Conservation (phyloP, 2,797 vertebrate genomes). For the Crocodylus rhombifer region DNA sequence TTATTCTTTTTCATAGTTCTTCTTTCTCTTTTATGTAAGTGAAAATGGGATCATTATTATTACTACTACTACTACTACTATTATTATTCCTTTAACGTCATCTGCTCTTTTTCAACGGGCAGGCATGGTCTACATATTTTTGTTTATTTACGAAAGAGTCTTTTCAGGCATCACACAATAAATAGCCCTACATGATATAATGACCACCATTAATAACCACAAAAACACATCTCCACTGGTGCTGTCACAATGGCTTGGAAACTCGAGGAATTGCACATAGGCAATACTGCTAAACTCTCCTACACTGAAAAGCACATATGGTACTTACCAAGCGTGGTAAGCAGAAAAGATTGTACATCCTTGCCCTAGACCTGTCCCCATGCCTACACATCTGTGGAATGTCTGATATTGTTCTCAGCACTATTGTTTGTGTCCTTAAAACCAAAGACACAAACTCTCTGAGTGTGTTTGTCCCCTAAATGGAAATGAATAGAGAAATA, state of each 20-base stretch:
- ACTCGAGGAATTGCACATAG: rapidly evolving
- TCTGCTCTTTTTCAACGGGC: background rate
- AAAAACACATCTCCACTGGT: background rate
- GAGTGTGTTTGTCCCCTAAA: rapidly evolving
- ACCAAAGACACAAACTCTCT: background rate
- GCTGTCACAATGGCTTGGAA: background rate
- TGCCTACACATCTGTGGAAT: background rate
- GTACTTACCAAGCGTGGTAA: too few species aligned
- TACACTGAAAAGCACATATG: background rate
- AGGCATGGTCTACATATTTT: background rate
- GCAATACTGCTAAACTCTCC: background rate
- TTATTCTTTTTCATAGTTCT: background rate
- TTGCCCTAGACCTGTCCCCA: background rate
- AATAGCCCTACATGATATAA: background rate
- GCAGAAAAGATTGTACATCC: rapidly evolving
- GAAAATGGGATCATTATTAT: background rate
- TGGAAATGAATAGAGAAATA: too few species aligned
- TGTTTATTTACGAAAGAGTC: rapidly evolving
- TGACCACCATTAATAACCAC: background rate
- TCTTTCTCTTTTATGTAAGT: background rate
- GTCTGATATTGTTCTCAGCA: background rate
- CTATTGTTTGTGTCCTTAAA: background rate
- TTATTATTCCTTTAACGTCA: background rate
- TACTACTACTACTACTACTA: background rate
- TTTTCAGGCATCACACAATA: background rate